Evolutionary conservation across 35 echinoderm and acorn worm genomes (phyloP).

Genomic region (Chiridota heheva): DNA sequence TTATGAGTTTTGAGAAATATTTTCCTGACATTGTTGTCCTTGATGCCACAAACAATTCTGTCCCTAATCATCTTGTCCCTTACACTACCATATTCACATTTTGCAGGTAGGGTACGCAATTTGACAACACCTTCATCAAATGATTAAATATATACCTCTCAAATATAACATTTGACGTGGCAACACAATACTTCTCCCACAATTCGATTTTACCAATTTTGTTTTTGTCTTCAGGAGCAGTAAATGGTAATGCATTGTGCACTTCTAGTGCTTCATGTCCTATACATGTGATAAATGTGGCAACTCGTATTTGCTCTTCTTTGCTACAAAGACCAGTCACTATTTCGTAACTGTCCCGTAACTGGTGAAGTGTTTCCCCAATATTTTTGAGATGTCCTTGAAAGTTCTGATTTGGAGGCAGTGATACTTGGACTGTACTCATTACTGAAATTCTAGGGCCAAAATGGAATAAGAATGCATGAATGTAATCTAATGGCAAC

Average conservation of each 20-base stretch:
- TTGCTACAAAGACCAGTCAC: constrained; percentile 49
- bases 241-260: constrained; percentile 55
- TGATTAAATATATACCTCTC: constrained; percentile 14
- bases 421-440: too few species aligned
- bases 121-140: constrained; percentile 23
- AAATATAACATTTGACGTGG: neutral
- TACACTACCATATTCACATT: constrained; percentile 20
- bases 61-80: constrained; percentile 31
- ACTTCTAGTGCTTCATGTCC: constrained; percentile 58
- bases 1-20: constrained; percentile 29
- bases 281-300: constrained; percentile 68
- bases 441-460: too few species aligned
- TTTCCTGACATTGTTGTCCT: neutral
- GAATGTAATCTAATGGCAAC: too few species aligned
- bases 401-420: neutral
- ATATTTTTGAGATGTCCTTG: neutral
- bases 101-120: constrained; percentile 6
- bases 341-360: constrained; percentile 81
- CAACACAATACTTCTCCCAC: constrained; percentile 16
- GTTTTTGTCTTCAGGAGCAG: constrained; percentile 32
- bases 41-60: constrained; percentile 23
- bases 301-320: constrained; percentile 43
- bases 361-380: constrained; percentile 24
- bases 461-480: too few species aligned
- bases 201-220: constrained; percentile 13